Base-by-base conservation (phyloP, 2,797 vertebrate genomes). In the Poecilia wingei region DNA sequence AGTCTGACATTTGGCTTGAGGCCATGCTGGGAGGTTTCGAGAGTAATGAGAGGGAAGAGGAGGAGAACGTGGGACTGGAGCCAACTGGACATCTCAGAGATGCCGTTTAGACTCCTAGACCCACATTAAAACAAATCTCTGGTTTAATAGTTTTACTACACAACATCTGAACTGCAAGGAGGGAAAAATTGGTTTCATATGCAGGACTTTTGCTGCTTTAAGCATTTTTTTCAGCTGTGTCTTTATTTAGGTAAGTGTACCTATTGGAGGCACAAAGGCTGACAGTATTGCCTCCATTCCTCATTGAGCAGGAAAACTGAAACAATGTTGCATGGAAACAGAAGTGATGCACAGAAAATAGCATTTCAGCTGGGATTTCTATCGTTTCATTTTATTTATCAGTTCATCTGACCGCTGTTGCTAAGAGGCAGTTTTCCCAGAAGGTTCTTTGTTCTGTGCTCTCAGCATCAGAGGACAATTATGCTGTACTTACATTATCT, bases 41-140 rank as follows among this genome's bases (percentile, higher is more conserved):
- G 84, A 89, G 84, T 87, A 91, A 90, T 84, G 84, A 90, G 79
- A 82, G 76, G 83, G 82, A 78, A 77, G 84, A 87, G 72, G 84
- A 88, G 84, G 84, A 77, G 84, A 78, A 57, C 3, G 72, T 1
- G 61, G 88, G 88, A 86, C 55, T 72, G 14, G 36, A 84, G 91
- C 88, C 89, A 89, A 80, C 22, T 31, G 14, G 73, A 84, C 79
- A 68, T 75, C 81, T 87, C 61, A 77, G 53, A 64, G 81, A 70
- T 82, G 82, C 78, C 82, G 76, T 53, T 39, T 31, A 18, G 82
- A 91, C 82, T 89, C 86, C 78, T 74, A 87, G 79, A 43, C 18
- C 20, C 79, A 85, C 66, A 87, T 87, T 87, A 84, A 88, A 89
- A 74, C 76, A 69, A 74, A 14, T 68, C 59, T 81, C 61, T 79